phyloP scores from a whole-genome alignment of 92 coral and sea anemone species.

The Micromussa lordhowensis region DNA sequence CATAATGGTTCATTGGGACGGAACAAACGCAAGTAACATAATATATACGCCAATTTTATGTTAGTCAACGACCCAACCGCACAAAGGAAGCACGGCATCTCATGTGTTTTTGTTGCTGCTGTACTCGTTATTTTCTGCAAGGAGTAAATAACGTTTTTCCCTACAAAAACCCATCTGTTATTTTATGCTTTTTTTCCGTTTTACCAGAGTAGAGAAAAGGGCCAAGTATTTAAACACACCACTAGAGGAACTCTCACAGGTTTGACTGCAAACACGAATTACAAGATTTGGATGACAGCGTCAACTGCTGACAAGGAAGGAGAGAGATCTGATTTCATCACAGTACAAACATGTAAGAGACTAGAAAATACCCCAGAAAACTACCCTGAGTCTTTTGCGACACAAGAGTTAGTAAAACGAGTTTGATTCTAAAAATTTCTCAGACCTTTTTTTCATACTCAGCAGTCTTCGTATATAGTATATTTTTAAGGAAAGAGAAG shows the following conservation, averaged over 20 bases:
- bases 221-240: background rate
- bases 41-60: background rate
- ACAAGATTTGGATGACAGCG: conserved; percentile 44
- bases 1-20: background rate
- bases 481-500: no score
- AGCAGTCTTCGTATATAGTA: no score
- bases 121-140: no score
- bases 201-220: background rate
- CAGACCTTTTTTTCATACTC: no score
- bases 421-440: background rate
- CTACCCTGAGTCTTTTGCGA: background rate
- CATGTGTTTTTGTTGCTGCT: no score
- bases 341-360: conserved; percentile 38
- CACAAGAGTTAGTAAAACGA: background rate
- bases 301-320: conserved; percentile 41
- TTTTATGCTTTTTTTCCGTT: background rate
- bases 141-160: no score
- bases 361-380: no score
- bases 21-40: background rate
- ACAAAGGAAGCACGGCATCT: no score
- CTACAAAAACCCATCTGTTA: background rate
- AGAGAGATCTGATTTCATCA: conserved; percentile 5
- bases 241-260: conserved; percentile 25
- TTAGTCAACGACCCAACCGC: no score
- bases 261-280: conserved; percentile 28